Percentiles rank a stretch among this genome's conserved stretches.
Conservation (phyloP, 1,140 invertebrate species). For the Physella acuta region DNA sequence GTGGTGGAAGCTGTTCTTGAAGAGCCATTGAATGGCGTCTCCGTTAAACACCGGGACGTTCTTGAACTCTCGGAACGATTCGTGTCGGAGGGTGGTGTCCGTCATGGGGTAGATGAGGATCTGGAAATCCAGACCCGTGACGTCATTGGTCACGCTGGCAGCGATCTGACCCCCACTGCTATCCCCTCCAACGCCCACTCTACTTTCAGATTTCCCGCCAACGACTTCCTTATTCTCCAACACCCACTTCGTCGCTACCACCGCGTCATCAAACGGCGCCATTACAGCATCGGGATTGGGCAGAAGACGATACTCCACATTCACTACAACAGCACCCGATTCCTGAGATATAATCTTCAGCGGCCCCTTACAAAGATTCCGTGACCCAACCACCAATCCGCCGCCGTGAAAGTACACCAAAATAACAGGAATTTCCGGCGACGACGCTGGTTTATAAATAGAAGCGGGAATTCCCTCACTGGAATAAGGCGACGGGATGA, state of each 20-base stretch:
- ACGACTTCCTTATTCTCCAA: slow-evolving; percentile 33
- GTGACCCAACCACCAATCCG: slow-evolving; percentile 29
- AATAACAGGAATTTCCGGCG: slow-evolving; percentile 21
- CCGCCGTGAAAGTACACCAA: slow-evolving; percentile 40
- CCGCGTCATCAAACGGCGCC: slow-evolving; percentile 35
- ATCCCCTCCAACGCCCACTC: slow-evolving; percentile 45
- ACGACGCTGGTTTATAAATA: slow-evolving; percentile 25
- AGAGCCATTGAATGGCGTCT: slow-evolving; percentile 26
- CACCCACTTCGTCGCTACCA: slow-evolving; percentile 28
- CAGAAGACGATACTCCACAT: slow-evolving; percentile 39
- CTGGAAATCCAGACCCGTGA: slow-evolving; percentile 38
- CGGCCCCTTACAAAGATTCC: slow-evolving; percentile 20
- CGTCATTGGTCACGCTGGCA: slow-evolving; percentile 35
- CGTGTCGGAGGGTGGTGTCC: slow-evolving; percentile 11
- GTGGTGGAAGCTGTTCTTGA: background rate
- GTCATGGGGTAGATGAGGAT: slow-evolving; percentile 32
- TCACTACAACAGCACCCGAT: slow-evolving; percentile 32
- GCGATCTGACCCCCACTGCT: slow-evolving; percentile 42
- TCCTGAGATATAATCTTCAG: slow-evolving; percentile 27
- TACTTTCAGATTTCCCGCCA: slow-evolving; percentile 31
- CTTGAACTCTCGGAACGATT: slow-evolving; percentile 26
- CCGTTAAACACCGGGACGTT: slow-evolving; percentile 21
- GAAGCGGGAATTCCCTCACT: slow-evolving; percentile 27
- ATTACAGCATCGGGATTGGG: slow-evolving; percentile 35
- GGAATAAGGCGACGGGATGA: slow-evolving; percentile 31